Evolutionary conservation across 2,888 invertebrate species (phyloP).

Genomic region (Caenorhabditis sp.): DNA sequence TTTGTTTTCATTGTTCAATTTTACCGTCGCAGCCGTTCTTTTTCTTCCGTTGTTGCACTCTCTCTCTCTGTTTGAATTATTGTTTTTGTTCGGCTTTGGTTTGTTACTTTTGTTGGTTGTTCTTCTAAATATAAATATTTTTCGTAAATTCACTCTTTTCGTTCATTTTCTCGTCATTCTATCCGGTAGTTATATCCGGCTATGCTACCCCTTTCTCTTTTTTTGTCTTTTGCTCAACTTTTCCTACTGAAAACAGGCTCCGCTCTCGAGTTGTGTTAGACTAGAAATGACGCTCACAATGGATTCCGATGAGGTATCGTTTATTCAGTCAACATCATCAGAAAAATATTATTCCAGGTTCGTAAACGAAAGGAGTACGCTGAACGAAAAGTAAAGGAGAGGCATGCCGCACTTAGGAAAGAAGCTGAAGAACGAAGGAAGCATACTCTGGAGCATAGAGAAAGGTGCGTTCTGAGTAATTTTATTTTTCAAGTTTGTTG

Average conservation of each 20-base stretch:
- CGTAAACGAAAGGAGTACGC: slow-evolving; percentile 73
- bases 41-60: slow-evolving; percentile 39
- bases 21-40: slow-evolving; percentile 1
- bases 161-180: slow-evolving; percentile 11
- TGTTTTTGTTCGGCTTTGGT: slow-evolving; percentile 25
- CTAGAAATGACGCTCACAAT: slow-evolving; percentile 41
- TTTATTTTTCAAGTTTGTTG: too few species aligned
- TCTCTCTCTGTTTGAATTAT: slow-evolving; percentile 28
- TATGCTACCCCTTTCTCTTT: background rate
- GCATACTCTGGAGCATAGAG: slow-evolving; percentile 52
- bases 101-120: slow-evolving; percentile 34
- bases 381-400: slow-evolving; percentile 68
- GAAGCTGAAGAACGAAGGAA: slow-evolving; percentile 65
- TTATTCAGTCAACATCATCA: background rate
- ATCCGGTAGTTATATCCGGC: slow-evolving; percentile 33
- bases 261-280: slow-evolving; percentile 51
- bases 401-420: slow-evolving; percentile 66
- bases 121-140: slow-evolving; percentile 50
- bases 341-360: slow-evolving; percentile 63
- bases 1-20: slow-evolving; percentile 51
- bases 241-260: slow-evolving; percentile 38
- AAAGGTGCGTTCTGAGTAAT: slow-evolving; percentile 40
- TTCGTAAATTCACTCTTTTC: background rate
- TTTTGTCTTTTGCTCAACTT: slow-evolving; percentile 1
- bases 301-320: slow-evolving; percentile 60